Evolutionary conservation across 1,140 invertebrate species (phyloP), one percentile per base, ranked within the genome.

Genomic region (Sesamia nonagrioides): DNA sequence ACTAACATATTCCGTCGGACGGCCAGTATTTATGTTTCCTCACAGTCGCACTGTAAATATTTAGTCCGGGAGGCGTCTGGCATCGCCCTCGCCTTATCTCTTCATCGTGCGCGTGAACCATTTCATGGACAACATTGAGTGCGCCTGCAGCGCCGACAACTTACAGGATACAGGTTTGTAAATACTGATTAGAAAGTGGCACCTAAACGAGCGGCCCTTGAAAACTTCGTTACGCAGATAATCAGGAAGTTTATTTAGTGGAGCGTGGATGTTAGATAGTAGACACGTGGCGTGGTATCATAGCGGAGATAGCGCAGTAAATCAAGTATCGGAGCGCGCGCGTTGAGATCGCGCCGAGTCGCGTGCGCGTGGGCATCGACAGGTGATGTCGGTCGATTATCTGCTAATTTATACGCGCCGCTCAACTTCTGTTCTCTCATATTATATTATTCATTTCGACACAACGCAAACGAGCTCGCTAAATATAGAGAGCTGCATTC

Each of bases 21-120:
- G 86, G 83, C 77, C 79, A 87, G 87, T 93, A 93, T 94, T 94
- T 94, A 94, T 91, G 91, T 93, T 92, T 90, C 91, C 91, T 87
- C 82, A 82, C 88, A 90, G 88, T 90, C 86, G 77, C 86, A 90
- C 87, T 91, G 92, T 94, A 94, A 94, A 94, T 92, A 94, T 94
- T 93, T 92, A 92, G 88, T 84, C 87, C 86, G 84, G 88, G 83
- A 88, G 85, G 90, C 87, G 90, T 92, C 91, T 93, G 90, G 91
- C 86, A 86, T 80, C 83, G 88, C 85, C 87, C 87, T 90, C 87
- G 84, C 88, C 88, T 94, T 94, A 94, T 94, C 91, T 91, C 86
- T 84, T 80, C 79, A 91, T 91, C 90, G 84, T 60, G 79, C 81
- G 86, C 81, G 88, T 88, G 84, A 91, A 90, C 83, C 84, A 86